Conservation (phyloP, 2,113 vertebrate species). For the Bothrops jararaca region DNA sequence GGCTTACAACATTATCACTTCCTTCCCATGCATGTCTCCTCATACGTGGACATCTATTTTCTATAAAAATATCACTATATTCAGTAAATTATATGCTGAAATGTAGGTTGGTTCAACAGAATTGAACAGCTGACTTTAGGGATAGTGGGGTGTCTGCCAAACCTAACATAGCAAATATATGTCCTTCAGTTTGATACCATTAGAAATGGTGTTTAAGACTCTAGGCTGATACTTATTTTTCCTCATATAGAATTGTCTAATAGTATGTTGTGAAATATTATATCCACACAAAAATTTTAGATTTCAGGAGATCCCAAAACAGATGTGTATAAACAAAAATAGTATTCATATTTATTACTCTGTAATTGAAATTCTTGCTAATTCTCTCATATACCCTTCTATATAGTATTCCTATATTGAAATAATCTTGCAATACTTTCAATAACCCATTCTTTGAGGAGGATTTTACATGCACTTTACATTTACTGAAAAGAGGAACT, state of each 20-base stretch:
- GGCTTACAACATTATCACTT: neutral
- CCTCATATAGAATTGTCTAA: neutral
- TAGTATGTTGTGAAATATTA: neutral
- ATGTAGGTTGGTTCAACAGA: neutral
- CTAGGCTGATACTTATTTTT: neutral
- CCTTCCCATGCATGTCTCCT: neutral
- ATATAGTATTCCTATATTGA: neutral
- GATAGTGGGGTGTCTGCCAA: neutral
- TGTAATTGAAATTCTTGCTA: neutral
- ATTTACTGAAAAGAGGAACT: neutral
- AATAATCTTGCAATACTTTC: neutral
- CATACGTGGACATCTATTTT: neutral
- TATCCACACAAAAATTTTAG: neutral
- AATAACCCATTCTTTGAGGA: neutral
- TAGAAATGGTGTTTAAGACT: neutral
- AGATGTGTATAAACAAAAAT: neutral
- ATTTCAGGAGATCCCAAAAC: neutral
- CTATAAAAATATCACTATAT: neutral
- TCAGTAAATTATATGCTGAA: neutral
- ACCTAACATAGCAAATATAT: neutral
- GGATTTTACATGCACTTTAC: neutral
- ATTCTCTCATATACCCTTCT: neutral
- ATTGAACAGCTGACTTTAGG: neutral
- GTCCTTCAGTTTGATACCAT: neutral
- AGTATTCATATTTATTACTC: neutral